A percentile compares a stretch with the other conserved stretches of the same genome.
Conservation (phyloP, 2,888 invertebrate species). For the Trissoscelio sp. region DNA sequence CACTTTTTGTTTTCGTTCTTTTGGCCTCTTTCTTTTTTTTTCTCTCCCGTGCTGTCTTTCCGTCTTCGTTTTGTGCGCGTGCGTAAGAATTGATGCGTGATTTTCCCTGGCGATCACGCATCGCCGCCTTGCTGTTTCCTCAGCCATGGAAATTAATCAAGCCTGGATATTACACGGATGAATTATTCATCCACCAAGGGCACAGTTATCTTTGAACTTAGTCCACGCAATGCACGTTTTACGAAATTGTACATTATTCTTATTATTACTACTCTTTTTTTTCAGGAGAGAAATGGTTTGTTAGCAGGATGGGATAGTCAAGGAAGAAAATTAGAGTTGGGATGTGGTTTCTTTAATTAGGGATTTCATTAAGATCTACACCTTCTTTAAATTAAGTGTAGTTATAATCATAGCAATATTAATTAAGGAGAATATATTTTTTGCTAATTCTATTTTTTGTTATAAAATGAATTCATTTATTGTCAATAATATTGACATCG, state of each 20-base stretch:
- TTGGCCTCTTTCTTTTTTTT: background rate
- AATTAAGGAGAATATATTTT: no score
- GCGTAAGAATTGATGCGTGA: constrained; percentile 69
- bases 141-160: constrained; percentile 83
- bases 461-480: no score
- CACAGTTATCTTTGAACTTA: constrained; percentile 55
- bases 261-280: no score
- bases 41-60: background rate
- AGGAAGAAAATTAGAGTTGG: no score
- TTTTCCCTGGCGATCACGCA: constrained; percentile 79
- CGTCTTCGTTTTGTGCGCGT: constrained; percentile 32
- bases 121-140: constrained; percentile 78
- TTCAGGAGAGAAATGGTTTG: no score
- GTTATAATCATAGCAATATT: no score
- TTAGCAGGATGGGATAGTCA: no score
- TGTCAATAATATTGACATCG: no score
- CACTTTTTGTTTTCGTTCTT: constrained; percentile 55
- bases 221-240: constrained; percentile 64
- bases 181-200: constrained; percentile 65
- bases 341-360: no score
- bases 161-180: constrained; percentile 72
- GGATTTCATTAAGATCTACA: no score
- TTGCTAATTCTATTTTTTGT: no score
- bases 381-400: no score
- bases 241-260: constrained; percentile 51